Evolutionary conservation across 2,888 invertebrate species (phyloP), one percentile per base, ranked within the genome.

Genomic region (Neuroscelio doddi): DNA sequence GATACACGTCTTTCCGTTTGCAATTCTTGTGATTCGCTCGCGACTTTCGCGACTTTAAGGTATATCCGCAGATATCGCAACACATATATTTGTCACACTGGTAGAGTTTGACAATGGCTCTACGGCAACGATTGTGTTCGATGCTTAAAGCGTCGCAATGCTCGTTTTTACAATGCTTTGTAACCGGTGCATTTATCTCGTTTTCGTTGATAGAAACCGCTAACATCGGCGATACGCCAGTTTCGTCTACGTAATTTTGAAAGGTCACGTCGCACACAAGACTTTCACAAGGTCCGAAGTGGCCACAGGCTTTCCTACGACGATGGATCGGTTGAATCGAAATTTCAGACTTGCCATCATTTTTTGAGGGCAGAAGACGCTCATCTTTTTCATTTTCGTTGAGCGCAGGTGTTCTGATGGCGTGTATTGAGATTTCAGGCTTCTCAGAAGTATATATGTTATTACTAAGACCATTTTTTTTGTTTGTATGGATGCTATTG

Each of bases 41-140:
- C 9, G 73, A 71, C 44, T 77, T 79, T 2, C 74, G 69, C 1
- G 74, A 76, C 50, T 79, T 73, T 7, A 84, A 49, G 5, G 56
- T 42, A 0, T 68, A 57, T 3, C 76, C 78, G 55, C 84, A 84
- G 50, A 82, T 77, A 46, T 83, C 83, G 34, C 84, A 84, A 10
- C 44, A 47, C 2, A 65, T 71, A 7, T 50, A 58, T 27, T 49
- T 47, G 49, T 80, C 78, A 46, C 71, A 74, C 7, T 59, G 64
- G 15, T 69, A 41, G 4, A 76, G 46, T 38, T 61, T 30, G n/a
- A 75, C 58, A n/a, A 46, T 14, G 12, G 64, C 71, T 21, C 78
- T 72, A 10, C 82, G 77, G 56, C 83, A 83, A 15, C 78, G 72
- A 69, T 82, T 65, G 49, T 84, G 82, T 45, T 84, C 83, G 34